phyloP scores from a whole-genome alignment of 2,888 invertebrate genomes.

The Podabrus alpinus region DNA sequence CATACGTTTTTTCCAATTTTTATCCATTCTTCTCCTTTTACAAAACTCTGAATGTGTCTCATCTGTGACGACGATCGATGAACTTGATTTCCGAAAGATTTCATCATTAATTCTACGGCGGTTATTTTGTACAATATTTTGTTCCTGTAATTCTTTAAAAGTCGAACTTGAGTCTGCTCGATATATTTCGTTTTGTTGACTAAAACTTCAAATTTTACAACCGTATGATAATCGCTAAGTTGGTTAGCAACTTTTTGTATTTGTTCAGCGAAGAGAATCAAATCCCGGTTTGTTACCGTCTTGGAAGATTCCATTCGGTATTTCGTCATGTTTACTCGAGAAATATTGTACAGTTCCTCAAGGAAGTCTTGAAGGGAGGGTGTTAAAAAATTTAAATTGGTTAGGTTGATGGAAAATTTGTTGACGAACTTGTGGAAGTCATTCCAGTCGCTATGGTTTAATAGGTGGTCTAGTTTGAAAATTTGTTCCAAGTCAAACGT shows the following conservation, averaged over 20 bases:
- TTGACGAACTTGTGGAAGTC: constrained; percentile 61
- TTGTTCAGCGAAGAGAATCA: constrained; percentile 68
- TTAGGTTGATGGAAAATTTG: constrained; percentile 60
- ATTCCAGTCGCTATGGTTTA: constrained; percentile 68
- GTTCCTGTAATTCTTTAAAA: constrained; percentile 70
- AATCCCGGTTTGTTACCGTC: constrained; percentile 65
- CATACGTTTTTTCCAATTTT: constrained; percentile 71
- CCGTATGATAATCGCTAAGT: constrained; percentile 70
- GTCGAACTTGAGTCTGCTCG: constrained; percentile 67
- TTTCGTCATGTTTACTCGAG: constrained; percentile 64
- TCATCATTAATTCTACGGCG: constrained; percentile 72
- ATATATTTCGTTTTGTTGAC: constrained; percentile 68
- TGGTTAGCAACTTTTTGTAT: constrained; percentile 66
- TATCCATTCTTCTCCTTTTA: constrained; percentile 70
- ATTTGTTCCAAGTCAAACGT: constrained; percentile 73
- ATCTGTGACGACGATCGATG: constrained; percentile 76
- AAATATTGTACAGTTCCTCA: constrained; percentile 62
- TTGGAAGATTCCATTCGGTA: constrained; percentile 62
- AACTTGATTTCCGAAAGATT: constrained; percentile 71
- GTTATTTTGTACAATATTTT: constrained; percentile 77
- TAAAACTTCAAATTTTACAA: constrained; percentile 74
- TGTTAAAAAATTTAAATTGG: constrained; percentile 63
- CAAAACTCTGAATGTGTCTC: constrained; percentile 76
- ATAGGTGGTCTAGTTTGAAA: constrained; percentile 69
- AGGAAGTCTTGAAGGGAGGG: constrained; percentile 63